Base-by-base conservation (phyloP, 1,140 invertebrate genomes). In the Heterodera carotae region DNA sequence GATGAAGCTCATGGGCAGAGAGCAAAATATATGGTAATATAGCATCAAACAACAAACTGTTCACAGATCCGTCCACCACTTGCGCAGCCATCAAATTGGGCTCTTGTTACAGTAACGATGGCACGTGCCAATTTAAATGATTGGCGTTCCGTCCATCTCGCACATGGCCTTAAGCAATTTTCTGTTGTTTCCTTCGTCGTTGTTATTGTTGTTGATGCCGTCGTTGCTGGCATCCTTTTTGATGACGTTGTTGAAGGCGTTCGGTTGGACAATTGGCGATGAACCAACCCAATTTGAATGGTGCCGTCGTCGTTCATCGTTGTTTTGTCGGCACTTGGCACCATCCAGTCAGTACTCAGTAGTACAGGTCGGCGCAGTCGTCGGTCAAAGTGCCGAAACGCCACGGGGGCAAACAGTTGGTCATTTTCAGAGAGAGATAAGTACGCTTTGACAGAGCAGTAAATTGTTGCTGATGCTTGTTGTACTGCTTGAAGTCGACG, bases 361-460 rank as follows among this genome's bases (percentile, higher is more conserved):
- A 66, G 62, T 66, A 66, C 62, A 66, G 62, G 62, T 66, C 62
- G 27, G 62, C 62, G 62, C 62, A 66, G 62, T 66, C 62, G 8
- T 66, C 62, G 15, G 4, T 18, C 7, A 66, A 25, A 0, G n/a
- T 5, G 27, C 62, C 62, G 62, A 66, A 66, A 12, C 62, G 27
- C 62, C 62, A 66, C 62, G 62, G 62, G 62, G 62, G 62, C 62
- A 66, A 34, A 27, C 62, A 66, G 62, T 29, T 66, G 27, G 62
- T 66, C 62, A 66, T 66, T 66, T 29, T 66, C 10, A 34, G 8
- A 0, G 4, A 29, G 62, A 3, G 0, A 15, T 66, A 15, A 22
- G n/a, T 66, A 31, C 3, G 12, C 3, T 18, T 18, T 53, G 10
- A 18, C 48, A 53, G 36, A 6, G 36, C 48, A 53, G 18, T 53